Percentiles rank a stretch among this genome's conserved stretches.
Conservation (phyloP, 2,797 vertebrate species). For the Silurus lanzhouensis region DNA sequence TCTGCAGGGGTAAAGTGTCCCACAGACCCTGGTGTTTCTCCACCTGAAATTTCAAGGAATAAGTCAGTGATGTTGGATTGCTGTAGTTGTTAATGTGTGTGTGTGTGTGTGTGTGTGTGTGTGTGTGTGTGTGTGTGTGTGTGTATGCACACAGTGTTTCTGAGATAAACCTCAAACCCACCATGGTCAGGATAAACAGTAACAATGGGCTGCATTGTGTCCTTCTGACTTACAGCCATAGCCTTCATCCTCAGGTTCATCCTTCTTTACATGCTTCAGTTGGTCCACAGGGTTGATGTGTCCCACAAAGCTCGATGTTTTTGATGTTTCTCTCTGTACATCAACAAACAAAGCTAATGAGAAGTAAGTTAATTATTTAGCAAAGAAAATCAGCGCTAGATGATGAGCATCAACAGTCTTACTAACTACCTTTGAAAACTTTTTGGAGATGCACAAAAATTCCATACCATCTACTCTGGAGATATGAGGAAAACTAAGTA, state of each 20-base stretch:
- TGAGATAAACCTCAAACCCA: too few relatives aligned
- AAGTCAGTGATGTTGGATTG: too few relatives aligned
- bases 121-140: too few relatives aligned
- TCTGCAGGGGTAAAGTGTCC: background rate
- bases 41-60: background rate
- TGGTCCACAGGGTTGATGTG: too few relatives aligned
- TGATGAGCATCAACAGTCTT: background rate
- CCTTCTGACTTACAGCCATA: background rate
- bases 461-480: too few relatives aligned
- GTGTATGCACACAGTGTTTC: too few relatives aligned
- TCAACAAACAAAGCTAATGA: background rate
- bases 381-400: background rate
- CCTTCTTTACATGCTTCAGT: background rate
- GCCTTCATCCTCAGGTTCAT: background rate
- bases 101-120: too few relatives aligned
- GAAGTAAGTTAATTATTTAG: background rate
- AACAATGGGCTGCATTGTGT: background rate
- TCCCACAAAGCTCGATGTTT: background rate
- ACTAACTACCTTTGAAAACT: too few relatives aligned
- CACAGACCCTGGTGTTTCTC: background rate
- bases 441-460: too few relatives aligned
- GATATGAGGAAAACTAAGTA: too few relatives aligned
- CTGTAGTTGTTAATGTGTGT: too few relatives aligned
- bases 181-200: too few relatives aligned
- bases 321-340: background rate